Conservation (phyloP, 1,140 invertebrate genomes). For the Leptonema lineaticorne region DNA sequence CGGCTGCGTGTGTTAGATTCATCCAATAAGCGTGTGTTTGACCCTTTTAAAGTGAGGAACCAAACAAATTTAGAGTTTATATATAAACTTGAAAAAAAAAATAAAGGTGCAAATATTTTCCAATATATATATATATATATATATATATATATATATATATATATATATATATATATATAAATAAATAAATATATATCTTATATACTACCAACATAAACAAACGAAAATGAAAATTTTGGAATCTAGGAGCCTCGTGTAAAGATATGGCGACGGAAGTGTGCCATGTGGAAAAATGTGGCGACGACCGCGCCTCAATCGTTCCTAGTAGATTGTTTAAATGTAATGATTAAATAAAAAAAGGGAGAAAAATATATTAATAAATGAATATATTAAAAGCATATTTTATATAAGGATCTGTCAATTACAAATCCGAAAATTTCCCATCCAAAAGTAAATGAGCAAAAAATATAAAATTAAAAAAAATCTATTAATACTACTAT, state of each 20-base stretch:
- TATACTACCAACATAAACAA: conserved; percentile 25
- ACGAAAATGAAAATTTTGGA: conserved; percentile 14
- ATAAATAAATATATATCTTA: no score
- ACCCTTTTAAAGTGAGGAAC: no score
- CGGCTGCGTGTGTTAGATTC: conserved; percentile 9
- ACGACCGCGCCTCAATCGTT: conserved; percentile 20
- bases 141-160: no score
- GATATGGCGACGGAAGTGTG: conserved; percentile 28
- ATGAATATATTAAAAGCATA: conserved; percentile 26
- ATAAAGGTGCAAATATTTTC: no score
- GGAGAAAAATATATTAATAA: no score
- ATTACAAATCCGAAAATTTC: conserved; percentile 35
- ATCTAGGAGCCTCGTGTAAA: conserved; percentile 29
- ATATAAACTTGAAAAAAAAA: no score
- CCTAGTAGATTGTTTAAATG: conserved; percentile 38
- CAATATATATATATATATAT: no score
- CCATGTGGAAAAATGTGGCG: conserved; percentile 21
- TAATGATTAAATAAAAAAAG: no score
- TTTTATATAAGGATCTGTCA: conserved; percentile 40
- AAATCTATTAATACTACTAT: conserved; percentile 24
- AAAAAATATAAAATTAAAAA: no score
- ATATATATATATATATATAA: no score
- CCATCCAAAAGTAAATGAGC: conserved; percentile 38
- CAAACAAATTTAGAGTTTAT: no score
- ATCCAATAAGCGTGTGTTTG: conserved; percentile 6